Conservation (phyloP, 2,797 vertebrate species). For the Leptodactylus fallax region DNA sequence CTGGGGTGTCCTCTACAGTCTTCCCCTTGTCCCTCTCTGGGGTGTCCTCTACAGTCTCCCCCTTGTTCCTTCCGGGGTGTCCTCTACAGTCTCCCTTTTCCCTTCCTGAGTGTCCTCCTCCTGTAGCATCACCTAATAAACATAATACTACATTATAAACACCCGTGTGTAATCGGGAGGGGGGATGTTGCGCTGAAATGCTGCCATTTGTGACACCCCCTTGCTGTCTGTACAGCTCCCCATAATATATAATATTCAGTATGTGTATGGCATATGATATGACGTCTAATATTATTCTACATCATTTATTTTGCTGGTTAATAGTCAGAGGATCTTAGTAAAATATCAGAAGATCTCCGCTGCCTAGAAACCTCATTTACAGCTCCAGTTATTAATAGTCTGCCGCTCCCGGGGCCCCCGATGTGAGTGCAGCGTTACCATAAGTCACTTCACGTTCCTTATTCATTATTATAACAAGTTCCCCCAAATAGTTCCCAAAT, state of each 20-base stretch:
- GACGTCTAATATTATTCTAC: slow-evolving; percentile 7
- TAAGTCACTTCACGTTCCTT: slow-evolving; percentile 30
- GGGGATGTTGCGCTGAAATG: no score
- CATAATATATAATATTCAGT: not conserved
- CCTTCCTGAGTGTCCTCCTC: no score
- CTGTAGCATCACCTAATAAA: no score
- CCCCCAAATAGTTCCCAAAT: slow-evolving; percentile 28
- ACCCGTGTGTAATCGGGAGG: no score
- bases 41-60: no score
- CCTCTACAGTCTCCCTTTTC: no score
- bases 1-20: no score
- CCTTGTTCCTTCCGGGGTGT: no score
- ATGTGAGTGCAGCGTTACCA: slow-evolving; percentile 17
- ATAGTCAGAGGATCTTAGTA: slow-evolving; percentile 59
- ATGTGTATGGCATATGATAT: not conserved
- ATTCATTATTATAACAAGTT: slow-evolving; percentile 36
- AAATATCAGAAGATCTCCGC: slow-evolving; percentile 67
- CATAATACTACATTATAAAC: no score
- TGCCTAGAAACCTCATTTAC: slow-evolving; percentile 65
- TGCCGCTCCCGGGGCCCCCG: slow-evolving; percentile 7
- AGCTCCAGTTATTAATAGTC: slow-evolving; percentile 67
- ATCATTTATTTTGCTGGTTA: not conserved
- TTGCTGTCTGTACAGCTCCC: not conserved
- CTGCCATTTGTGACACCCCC: no score
- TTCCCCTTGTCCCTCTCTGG: no score